Percentiles rank a stretch among this genome's conserved stretches.
Conservation (phyloP, 2,888 invertebrate species). For the Caenorhabditis wallacei region DNA sequence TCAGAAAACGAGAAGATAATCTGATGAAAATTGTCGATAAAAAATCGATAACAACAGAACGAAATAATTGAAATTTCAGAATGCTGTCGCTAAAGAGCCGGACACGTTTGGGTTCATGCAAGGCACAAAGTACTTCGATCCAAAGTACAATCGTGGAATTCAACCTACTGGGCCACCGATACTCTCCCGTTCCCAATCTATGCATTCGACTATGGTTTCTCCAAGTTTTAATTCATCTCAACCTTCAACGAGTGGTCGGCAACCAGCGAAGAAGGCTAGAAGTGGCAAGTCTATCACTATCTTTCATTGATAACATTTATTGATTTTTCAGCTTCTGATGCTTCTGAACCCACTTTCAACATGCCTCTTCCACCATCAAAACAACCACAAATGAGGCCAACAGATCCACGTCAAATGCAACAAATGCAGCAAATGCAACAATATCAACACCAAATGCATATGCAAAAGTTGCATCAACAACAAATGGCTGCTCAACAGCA, state of each 20-base stretch:
- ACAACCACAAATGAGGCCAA: neutral
- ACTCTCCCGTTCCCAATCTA: constrained; percentile 45
- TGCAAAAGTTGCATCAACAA: constrained; percentile 42
- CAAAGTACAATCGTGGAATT: constrained; percentile 30
- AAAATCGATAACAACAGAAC: neutral
- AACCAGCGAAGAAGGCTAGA: constrained; percentile 53
- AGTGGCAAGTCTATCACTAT: constrained; percentile 13
- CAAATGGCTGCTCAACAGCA: constrained; percentile 42
- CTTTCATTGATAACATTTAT: too few relatives aligned
- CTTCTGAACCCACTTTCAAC: constrained; percentile 46
- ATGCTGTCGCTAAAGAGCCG: constrained; percentile 35
- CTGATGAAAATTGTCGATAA: neutral
- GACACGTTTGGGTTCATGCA: constrained; percentile 62
- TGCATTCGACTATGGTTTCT: constrained; percentile 32
- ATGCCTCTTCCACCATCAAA: constrained; percentile 30
- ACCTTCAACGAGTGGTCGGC: constrained; percentile 26
- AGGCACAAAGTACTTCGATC: constrained; percentile 53
- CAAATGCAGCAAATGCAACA: constrained; percentile 42
- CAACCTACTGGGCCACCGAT: constrained; percentile 31
- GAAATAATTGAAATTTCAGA: constrained; percentile 15
- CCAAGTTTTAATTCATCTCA: constrained; percentile 25
- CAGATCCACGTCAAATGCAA: constrained; percentile 24
- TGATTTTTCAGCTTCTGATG: constrained; percentile 45
- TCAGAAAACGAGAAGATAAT: too few relatives aligned
- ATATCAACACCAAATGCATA: constrained; percentile 37